A percentile compares a stretch with the other conserved stretches of the same genome.
These are phyloP conservation scores for Drosophila novamexicana DNA, from an alignment of 1,140 invertebrate genomes.

Conservation along the genomic window DNA sequence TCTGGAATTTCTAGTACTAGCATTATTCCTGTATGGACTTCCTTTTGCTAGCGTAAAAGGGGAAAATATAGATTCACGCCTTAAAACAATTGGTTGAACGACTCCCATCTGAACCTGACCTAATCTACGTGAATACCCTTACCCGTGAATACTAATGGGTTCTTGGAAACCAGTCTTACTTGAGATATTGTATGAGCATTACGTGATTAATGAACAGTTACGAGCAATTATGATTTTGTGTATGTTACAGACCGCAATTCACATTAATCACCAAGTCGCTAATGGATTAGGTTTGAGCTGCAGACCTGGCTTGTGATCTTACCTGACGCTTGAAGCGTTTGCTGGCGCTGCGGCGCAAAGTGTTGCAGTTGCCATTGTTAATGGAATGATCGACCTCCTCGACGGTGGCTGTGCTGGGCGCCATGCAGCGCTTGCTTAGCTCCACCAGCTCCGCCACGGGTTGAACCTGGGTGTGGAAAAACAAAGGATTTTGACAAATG, in stretches of 20 bases:
- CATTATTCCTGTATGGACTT: too few species aligned
- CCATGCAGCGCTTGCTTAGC: slow-evolving; percentile 89
- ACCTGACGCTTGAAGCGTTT: slow-evolving; percentile 88
- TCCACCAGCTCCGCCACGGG: slow-evolving; percentile 95
- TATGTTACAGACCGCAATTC: slow-evolving; percentile 3
- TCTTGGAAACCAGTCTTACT: slow-evolving; percentile 11
- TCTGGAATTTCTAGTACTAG: too few species aligned
- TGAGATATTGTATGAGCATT: background rate
- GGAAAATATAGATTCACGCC: background rate
- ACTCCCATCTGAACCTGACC: too few species aligned
- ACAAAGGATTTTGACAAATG: background rate
- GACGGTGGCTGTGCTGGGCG: slow-evolving; percentile 57
- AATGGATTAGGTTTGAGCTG: slow-evolving; percentile 15
- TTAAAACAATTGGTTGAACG: background rate
- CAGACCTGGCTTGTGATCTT: slow-evolving; percentile 7
- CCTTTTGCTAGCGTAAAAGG: too few species aligned
- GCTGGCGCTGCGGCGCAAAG: slow-evolving; percentile 91
- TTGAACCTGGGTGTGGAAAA: slow-evolving; percentile 87
- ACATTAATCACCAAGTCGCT: slow-evolving; percentile 52
- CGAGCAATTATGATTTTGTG: slow-evolving; percentile 10
- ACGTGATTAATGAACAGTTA: slow-evolving; percentile 33
- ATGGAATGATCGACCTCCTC: slow-evolving; percentile 80
- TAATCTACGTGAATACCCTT: background rate
- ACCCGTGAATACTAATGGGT: background rate
- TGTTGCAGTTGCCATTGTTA: slow-evolving; percentile 87